These are phyloP conservation scores for Drosophila ironensis DNA, from an alignment of 1,140 invertebrate species.

Conservation along the genomic window DNA sequence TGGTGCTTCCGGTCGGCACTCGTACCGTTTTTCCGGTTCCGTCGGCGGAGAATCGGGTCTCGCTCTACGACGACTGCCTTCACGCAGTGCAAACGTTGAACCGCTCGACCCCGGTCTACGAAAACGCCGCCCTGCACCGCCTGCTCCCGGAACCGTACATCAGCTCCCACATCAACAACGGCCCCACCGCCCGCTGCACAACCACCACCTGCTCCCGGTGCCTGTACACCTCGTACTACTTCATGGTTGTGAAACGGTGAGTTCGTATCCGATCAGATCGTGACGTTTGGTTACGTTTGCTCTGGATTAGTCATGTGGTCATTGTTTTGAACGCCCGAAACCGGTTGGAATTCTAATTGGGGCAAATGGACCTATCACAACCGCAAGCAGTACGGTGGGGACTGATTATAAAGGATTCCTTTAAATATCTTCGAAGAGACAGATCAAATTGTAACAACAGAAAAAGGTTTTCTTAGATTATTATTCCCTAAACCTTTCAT, in stretches of 20 bases:
- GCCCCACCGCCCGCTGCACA: conserved; percentile 70
- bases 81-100: conserved; percentile 62
- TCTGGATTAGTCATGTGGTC: conserved; percentile 22
- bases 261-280: conserved; percentile 2
- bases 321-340: conserved; percentile 23
- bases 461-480: too few species aligned
- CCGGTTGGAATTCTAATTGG: conserved; percentile 24
- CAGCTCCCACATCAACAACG: conserved; percentile 68
- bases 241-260: conserved; percentile 79
- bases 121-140: conserved; percentile 55
- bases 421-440: too few species aligned
- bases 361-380: conserved; percentile 35
- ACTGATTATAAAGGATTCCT: not conserved
- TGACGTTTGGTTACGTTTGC: not conserved
- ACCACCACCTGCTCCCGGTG: conserved; percentile 61
- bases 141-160: conserved; percentile 71
- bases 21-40: conserved; percentile 64
- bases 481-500: too few species aligned
- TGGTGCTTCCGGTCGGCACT: conserved; percentile 67
- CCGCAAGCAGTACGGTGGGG: conserved; percentile 31
- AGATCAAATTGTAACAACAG: too few species aligned
- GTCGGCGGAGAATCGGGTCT: conserved; percentile 63
- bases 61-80: conserved; percentile 73
- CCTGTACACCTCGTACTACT: conserved; percentile 78
- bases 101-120: conserved; percentile 53